These are phyloP conservation scores for Alectura lathami DNA, from an alignment of 2,113 vertebrate genomes.

Conservation along the genomic window DNA sequence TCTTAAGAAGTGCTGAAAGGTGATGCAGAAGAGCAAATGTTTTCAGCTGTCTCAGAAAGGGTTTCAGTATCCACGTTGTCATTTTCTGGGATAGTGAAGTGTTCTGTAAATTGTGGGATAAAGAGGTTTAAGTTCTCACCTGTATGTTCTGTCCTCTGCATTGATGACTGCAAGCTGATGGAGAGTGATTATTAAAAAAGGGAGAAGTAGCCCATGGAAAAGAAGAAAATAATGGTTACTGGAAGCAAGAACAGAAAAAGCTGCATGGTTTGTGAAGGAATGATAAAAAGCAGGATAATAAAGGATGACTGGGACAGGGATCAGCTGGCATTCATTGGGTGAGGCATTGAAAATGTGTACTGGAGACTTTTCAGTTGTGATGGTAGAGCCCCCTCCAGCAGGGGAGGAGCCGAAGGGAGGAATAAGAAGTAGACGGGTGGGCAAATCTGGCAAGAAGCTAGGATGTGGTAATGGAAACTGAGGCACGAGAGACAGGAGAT, in stretches of 20 bases:
- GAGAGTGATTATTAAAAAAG: not conserved
- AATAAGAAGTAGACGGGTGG: not conserved
- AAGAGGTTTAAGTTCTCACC: not conserved
- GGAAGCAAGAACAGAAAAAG: not conserved
- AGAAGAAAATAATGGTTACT: not conserved
- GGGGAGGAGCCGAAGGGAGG: not conserved
- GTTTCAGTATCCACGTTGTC: not conserved
- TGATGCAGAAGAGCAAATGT: not conserved
- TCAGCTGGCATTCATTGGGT: not conserved
- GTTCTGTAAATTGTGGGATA: not conserved
- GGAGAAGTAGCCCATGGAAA: not conserved
- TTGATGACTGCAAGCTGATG: not conserved
- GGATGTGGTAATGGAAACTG: not conserved
- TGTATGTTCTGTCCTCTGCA: not conserved
- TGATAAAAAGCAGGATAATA: not conserved
- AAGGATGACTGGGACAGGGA: not conserved
- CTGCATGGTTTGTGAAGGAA: not conserved
- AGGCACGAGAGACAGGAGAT: not conserved
- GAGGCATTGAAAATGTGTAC: not conserved
- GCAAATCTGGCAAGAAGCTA: not conserved
- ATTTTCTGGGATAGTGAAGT: not conserved
- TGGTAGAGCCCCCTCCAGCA: rapidly evolving
- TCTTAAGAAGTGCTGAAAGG: not conserved
- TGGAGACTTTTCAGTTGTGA: not conserved
- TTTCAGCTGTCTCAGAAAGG: not conserved